Evolutionary conservation across 2,888 invertebrate species (phyloP).

Genomic region (Nephrotoma flavescens): DNA sequence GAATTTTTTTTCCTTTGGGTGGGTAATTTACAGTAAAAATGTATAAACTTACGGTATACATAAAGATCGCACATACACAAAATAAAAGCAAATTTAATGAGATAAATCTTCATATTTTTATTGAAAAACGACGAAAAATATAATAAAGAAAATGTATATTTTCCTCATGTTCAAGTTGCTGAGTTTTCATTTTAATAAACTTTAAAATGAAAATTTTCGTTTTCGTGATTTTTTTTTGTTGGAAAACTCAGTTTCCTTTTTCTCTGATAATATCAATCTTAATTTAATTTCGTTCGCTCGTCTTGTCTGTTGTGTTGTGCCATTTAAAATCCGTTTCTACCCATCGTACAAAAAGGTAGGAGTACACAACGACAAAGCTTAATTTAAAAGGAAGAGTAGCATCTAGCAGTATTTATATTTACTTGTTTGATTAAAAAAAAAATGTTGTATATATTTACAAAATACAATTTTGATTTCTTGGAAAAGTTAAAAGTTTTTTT

Average conservation of each 20-base stretch:
- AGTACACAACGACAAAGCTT: no score
- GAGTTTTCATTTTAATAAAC: background rate
- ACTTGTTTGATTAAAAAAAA: no score
- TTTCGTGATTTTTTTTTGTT: background rate
- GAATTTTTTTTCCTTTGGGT: background rate
- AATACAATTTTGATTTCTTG: no score
- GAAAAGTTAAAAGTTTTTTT: no score
- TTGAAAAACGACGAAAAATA: background rate
- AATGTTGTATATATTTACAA: no score
- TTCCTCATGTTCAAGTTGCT: background rate
- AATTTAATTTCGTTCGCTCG: background rate
- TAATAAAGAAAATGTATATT: background rate
- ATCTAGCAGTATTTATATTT: no score
- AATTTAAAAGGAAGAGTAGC: no score
- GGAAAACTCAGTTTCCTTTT: background rate
- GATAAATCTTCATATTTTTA: background rate
- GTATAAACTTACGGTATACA: background rate
- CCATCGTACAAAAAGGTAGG: no score
- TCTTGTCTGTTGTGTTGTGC: background rate
- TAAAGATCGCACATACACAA: background rate
- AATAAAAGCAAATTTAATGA: background rate
- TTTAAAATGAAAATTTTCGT: background rate
- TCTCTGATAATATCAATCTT: background rate
- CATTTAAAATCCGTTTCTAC: no score
- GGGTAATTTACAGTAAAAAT: background rate